A percentile compares a stretch with the other conserved stretches of the same genome.
Conservation (phyloP, 2,888 invertebrate species). For the Heliothis peltigera region DNA sequence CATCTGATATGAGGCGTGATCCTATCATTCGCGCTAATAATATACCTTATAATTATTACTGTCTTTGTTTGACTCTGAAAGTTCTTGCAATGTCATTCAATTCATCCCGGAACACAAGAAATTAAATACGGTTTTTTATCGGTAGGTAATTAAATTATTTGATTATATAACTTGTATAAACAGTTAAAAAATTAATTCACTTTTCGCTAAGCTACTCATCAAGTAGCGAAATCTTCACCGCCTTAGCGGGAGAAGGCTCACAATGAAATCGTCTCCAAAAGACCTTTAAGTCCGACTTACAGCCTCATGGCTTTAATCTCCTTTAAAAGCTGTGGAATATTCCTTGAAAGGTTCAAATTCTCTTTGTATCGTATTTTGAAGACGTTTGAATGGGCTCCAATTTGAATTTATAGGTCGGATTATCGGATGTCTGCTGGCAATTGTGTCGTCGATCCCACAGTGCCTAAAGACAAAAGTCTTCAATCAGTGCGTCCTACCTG, state of each 20-base stretch:
- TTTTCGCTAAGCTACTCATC: neutral
- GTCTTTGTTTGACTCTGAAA: too few relatives aligned
- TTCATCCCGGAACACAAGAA: too few relatives aligned
- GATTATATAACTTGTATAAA: too few relatives aligned
- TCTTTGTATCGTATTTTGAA: slow-evolving; percentile 1
- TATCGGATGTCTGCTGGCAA: neutral
- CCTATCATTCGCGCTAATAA: too few relatives aligned
- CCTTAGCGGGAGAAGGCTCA: neutral
- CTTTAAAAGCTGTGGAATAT: neutral
- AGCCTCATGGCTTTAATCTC: neutral
- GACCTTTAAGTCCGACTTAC: neutral
- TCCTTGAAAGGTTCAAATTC: neutral
- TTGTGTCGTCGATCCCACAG: too few relatives aligned
- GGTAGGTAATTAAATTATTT: too few relatives aligned
- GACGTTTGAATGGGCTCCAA: neutral
- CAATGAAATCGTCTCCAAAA: neutral
- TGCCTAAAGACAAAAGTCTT: neutral
- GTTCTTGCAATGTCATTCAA: too few relatives aligned
- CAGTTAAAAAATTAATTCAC: neutral
- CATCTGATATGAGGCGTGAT: too few relatives aligned
- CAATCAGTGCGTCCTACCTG: too few relatives aligned
- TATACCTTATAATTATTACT: too few relatives aligned
- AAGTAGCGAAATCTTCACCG: neutral
- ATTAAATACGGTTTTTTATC: too few relatives aligned
- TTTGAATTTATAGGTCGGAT: neutral